These are phyloP conservation scores for Tribolium freemani DNA, from an alignment of 2,888 invertebrate species.

Conservation along the genomic window DNA sequence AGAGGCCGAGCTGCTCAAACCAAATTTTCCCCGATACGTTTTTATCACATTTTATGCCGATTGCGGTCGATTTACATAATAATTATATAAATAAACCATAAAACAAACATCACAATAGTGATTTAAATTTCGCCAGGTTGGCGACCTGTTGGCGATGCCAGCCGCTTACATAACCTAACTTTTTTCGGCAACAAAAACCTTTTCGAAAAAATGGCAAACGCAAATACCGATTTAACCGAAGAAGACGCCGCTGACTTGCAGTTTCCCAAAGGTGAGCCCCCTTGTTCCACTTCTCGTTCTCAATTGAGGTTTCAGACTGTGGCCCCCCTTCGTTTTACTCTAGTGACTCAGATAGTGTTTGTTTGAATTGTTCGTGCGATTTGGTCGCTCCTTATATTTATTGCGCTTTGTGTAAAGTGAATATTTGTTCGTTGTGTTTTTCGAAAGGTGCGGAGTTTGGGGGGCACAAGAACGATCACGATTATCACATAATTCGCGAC, in stretches of 20 bases:
- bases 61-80: no score
- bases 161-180: no score
- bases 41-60: no score
- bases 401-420: slow-evolving; percentile 80
- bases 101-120: no score
- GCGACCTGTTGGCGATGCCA: no score
- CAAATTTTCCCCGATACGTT: no score
- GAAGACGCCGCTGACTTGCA: slow-evolving; percentile 98
- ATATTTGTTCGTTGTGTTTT: slow-evolving; percentile 84
- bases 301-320: slow-evolving; percentile 53
- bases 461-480: slow-evolving; percentile 81
- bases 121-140: no score
- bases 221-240: slow-evolving; percentile 73
- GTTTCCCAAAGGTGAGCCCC: slow-evolving; percentile 91
- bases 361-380: slow-evolving; percentile 69
- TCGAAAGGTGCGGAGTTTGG: slow-evolving; percentile 80
- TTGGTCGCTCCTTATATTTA: slow-evolving; percentile 82
- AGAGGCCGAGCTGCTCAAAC: no score
- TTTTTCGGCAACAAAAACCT: neutral
- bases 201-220: slow-evolving; percentile 55
- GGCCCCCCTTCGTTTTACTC: slow-evolving; percentile 43
- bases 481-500: slow-evolving; percentile 80
- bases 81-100: no score
- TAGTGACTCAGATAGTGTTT: slow-evolving; percentile 54
- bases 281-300: slow-evolving; percentile 22